These are phyloP conservation scores for Gallinago undulata DNA, from an alignment of 2,113 vertebrate species.

Conservation along the genomic window DNA sequence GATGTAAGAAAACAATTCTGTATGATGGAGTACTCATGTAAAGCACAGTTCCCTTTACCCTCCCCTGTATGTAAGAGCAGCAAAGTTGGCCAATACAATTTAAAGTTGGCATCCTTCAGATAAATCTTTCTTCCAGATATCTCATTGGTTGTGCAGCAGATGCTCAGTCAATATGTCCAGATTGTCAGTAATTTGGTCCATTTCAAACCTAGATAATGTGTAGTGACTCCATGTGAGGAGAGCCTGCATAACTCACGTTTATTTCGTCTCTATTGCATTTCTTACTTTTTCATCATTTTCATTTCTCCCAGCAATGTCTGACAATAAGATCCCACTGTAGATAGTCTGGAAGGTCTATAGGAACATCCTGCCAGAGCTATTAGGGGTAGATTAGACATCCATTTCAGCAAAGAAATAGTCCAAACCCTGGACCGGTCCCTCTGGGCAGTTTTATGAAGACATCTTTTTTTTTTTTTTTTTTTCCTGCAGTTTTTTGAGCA, in stretches of 20 bases:
- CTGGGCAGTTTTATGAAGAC: conserved; percentile 17
- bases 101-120: not conserved
- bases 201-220: not conserved
- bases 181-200: not conserved
- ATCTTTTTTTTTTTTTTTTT: not conserved
- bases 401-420: conserved; percentile 39
- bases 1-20: not conserved
- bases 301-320: not conserved
- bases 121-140: not conserved
- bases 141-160: not conserved
- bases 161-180: not conserved
- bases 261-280: not conserved
- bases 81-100: not conserved
- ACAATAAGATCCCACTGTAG: not conserved
- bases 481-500: conserved; percentile 37
- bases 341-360: not conserved
- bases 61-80: not conserved
- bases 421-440: not conserved
- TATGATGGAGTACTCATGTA: not conserved
- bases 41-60: not conserved
- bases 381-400: not conserved
- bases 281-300: not conserved
- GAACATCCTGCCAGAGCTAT: not conserved
- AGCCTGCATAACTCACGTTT: not conserved
- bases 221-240: not conserved